Evolutionary conservation across 2,888 invertebrate genomes (phyloP).

Genomic region (Pandemis corylana): DNA sequence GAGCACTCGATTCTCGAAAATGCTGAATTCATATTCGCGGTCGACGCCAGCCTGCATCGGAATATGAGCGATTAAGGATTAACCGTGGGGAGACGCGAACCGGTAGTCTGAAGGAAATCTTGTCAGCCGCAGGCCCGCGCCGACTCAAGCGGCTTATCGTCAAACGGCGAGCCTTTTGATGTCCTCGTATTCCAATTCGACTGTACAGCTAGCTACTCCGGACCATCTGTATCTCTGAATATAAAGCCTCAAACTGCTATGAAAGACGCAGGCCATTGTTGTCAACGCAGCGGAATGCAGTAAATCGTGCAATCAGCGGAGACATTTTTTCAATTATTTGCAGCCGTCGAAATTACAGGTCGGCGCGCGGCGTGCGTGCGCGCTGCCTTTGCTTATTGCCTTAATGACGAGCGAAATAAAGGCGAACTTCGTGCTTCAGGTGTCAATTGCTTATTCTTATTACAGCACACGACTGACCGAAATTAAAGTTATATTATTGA

Average conservation of each 20-base stretch:
- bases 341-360: constrained; percentile 64
- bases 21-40: constrained; percentile 9
- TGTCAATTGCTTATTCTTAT: constrained; percentile 65
- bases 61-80: neutral
- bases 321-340: constrained; percentile 57
- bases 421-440: constrained; percentile 57
- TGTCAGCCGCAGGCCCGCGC: constrained; percentile 17
- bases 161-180: constrained; percentile 25
- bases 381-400: constrained; percentile 45
- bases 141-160: constrained; percentile 30
- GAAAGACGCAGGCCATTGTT: constrained; percentile 16
- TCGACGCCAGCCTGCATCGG: constrained; percentile 4
- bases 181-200: constrained; percentile 12
- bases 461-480: constrained; percentile 44
- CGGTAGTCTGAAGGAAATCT: constrained; percentile 20
- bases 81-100: neutral
- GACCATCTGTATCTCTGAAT: constrained; percentile 1
- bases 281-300: constrained; percentile 46
- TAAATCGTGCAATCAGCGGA: constrained; percentile 44
- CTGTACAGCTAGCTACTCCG: neutral
- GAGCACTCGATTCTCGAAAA: constrained; percentile 48
- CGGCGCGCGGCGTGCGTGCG: constrained; percentile 50
- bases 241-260: neutral
- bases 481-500: constrained; percentile 61
- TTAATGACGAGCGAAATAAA: constrained; percentile 48